Base-by-base conservation (phyloP, 35 echinoderm and acorn worm genomes). In the Strongylocentrotus purpuratus region DNA sequence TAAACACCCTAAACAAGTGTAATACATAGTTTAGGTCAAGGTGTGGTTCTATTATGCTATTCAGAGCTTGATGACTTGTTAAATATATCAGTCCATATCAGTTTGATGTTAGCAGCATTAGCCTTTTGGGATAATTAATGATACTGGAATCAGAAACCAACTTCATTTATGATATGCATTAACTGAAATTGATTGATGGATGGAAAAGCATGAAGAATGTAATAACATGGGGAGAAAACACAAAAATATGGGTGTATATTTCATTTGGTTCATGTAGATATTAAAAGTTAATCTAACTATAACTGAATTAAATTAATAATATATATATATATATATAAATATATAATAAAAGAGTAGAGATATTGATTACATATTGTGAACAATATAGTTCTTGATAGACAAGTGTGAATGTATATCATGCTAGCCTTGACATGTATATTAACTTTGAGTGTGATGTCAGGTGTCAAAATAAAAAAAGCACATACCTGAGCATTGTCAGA, bases 81-180 rank as follows among this genome's bases (percentile, higher is more conserved):
- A 8, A 78, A 78, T 78, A 5, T 28, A n/a, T n/a, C 65, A 28
- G 65, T 78, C 20, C 20, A 28, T 70, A 28, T 70, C 52, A 59
- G 52, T 59, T 17, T 59, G 17, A 1, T 59, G 17, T 59, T 59
- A 59, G 11, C 52, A 78, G 7, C 65, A n/a, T 78, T 22, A 78
- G 65, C 65, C 25, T 28, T 78, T 78, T 22, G 0, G 65, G 65
- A 78, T 78, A n/a, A 78, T n/a, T 78, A 78, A 78, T n/a, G 28
- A 78, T 78, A 78, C 28, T 78, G 65, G 65, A n/a, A 78, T 78
- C 65, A 78, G 65, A 78, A 78, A 78, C 65, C 28, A n/a, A 78
- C 20, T 7, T n/a, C 20, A 78, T 78, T 78, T 55, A 55, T 15
- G 10, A 15, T 55, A 55, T 55, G 1, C 9, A 12, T 0, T 9